Base-by-base conservation (phyloP, 2,113 vertebrate genomes). In the Tauraco erythrolophus region DNA sequence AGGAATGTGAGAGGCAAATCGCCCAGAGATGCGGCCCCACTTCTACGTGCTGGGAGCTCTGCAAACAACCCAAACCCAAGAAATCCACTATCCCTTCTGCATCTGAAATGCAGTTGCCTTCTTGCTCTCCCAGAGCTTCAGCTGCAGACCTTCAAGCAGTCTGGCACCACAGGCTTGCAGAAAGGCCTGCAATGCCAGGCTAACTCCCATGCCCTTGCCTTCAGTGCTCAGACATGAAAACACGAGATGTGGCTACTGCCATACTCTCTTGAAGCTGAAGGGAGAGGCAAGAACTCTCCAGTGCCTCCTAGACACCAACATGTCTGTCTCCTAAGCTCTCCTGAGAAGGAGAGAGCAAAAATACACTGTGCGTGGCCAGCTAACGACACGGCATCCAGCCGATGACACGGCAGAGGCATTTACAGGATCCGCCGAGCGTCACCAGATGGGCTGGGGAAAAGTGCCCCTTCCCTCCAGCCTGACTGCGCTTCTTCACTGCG, bases 1-100 rank as follows among this genome's bases (percentile, higher is more conserved):
- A 66, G 51, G 41, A 48, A 30, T 2, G 4, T 0, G 1, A 53
- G 13, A 7, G 54, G 11, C 6, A 56, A 89, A 51, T 13, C 0
- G 0, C 33, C 53, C 27, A 74, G 83, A 69, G 51, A 30, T 10
- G 35, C 1, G 4, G 53, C 5, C 37, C 21, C 45, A 10, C 39
- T 60, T 66, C 11, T 16, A 30, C 25, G 11, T 0, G 2, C 35
- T 8, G n/a, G 11, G 18, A 93, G 28, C 23, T 56, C 82, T 48
- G 37, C 51, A 54, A 65, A 57, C 66, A 54, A 28, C 41, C 21
- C 70, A 31, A 46, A 27, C 6, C 43, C 33, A 68, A 61, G 27
- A 65, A 68, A 68, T 5, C 19, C 39, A 8, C 37, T 35, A 4
- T 4, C 31, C 8, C 14, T 87, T 60, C 69, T 75, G 64, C 30